These are phyloP conservation scores for Laupala kohalensis DNA, from an alignment of 1,140 invertebrate species.

Conservation along the genomic window DNA sequence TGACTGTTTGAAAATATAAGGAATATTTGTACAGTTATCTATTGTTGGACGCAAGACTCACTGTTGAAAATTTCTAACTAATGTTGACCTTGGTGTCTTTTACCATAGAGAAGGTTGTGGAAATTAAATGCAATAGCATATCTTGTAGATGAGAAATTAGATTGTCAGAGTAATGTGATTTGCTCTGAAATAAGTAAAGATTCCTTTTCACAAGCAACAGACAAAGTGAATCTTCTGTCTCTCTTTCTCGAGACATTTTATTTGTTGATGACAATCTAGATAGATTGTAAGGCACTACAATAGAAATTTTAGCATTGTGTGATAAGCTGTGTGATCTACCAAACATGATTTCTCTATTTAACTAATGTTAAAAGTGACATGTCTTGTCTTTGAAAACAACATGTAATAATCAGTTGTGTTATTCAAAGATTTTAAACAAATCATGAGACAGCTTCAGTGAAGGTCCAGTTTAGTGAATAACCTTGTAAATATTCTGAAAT, in stretches of 20 bases:
- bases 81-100: background rate
- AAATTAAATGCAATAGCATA: background rate
- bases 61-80: background rate
- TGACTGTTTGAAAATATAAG: background rate
- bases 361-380: background rate
- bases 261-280: background rate
- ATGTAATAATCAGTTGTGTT: background rate
- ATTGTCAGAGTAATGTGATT: background rate
- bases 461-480: too few relatives aligned
- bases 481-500: too few relatives aligned
- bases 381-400: background rate
- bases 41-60: background rate
- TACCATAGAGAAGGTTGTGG: background rate
- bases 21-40: background rate
- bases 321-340: background rate
- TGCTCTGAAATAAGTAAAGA: background rate
- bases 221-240: background rate
- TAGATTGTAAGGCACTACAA: background rate
- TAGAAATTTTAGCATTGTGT: background rate
- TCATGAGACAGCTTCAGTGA: too few relatives aligned
- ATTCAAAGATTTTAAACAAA: too few relatives aligned
- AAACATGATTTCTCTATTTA: background rate
- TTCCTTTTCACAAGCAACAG: too few relatives aligned
- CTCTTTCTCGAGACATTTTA: background rate
- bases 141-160: background rate